Evolutionary conservation across 2,888 invertebrate genomes (phyloP).

Genomic region (Tetropium fuscum): DNA sequence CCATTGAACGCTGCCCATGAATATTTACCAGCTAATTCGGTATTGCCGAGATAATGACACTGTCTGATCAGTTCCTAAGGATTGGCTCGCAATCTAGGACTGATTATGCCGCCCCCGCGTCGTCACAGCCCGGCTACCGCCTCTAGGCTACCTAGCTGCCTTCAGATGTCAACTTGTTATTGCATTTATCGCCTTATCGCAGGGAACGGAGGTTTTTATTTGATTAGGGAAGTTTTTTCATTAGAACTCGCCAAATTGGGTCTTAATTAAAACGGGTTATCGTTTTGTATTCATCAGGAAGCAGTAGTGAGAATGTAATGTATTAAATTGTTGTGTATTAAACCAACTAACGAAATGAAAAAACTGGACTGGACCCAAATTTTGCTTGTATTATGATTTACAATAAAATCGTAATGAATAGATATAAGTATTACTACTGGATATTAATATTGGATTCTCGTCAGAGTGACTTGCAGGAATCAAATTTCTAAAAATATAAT

Average conservation of each 20-base stretch:
- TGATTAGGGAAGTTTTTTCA: slow-evolving; percentile 42
- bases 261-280: slow-evolving; percentile 3
- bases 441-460: too few relatives aligned
- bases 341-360: too few relatives aligned
- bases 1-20: slow-evolving; percentile 69
- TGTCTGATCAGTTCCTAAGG: slow-evolving; percentile 56
- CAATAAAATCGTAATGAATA: too few relatives aligned
- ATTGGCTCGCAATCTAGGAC: slow-evolving; percentile 55
- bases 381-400: too few relatives aligned
- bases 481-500: too few relatives aligned
- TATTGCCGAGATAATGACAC: slow-evolving; percentile 62
- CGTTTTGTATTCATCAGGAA: too few relatives aligned
- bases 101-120: slow-evolving; percentile 58
- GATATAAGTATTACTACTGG: too few relatives aligned
- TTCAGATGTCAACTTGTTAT: slow-evolving; percentile 40
- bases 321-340: too few relatives aligned
- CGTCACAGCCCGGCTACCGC: slow-evolving; percentile 16
- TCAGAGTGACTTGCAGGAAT: too few relatives aligned
- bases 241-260: slow-evolving; percentile 27
- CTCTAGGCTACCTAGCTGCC: slow-evolving; percentile 30
- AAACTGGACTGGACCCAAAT: too few relatives aligned
- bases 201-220: slow-evolving; percentile 34
- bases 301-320: too few relatives aligned
- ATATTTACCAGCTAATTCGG: slow-evolving; percentile 64
- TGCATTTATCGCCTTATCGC: slow-evolving; percentile 36